Conservation (phyloP, 2,797 vertebrate genomes). For the Podargus strigoides region DNA sequence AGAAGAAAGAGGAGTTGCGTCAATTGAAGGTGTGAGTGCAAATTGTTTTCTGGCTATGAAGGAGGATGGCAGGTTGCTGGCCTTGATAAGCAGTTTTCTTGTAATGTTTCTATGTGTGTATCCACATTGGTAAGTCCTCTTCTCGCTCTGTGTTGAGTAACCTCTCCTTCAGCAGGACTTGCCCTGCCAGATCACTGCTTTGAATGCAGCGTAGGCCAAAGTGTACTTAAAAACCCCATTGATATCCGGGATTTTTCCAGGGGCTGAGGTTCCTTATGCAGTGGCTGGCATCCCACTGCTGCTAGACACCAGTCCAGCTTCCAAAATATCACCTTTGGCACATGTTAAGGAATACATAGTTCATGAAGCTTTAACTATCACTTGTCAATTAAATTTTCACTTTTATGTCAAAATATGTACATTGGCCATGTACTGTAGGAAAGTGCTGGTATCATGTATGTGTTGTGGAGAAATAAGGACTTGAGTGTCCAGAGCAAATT, state of each 20-base stretch:
- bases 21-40: conserved; percentile 91
- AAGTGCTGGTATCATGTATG: rapidly evolving
- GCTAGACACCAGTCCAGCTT: neutral
- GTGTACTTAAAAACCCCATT: rapidly evolving
- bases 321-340: neutral
- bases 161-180: neutral
- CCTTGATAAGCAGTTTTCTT: conserved; percentile 80
- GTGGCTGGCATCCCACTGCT: neutral
- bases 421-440: rapidly evolving
- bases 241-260: neutral
- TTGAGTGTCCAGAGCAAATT: rapidly evolving
- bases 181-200: neutral
- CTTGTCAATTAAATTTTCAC: neutral
- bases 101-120: neutral
- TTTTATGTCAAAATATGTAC: neutral
- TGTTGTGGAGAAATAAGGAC: neutral
- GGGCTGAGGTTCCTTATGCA: neutral
- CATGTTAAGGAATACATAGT: neutral
- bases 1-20: conserved; percentile 90
- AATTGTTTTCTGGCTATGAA: conserved; percentile 98
- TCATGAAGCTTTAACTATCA: neutral
- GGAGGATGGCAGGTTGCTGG: conserved; percentile 89
- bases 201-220: neutral
- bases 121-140: neutral
- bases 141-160: neutral